Percentiles rank a stretch among this genome's conserved stretches.
Conservation (phyloP, 1,140 invertebrate species). For the Drosophila biarmipes region DNA sequence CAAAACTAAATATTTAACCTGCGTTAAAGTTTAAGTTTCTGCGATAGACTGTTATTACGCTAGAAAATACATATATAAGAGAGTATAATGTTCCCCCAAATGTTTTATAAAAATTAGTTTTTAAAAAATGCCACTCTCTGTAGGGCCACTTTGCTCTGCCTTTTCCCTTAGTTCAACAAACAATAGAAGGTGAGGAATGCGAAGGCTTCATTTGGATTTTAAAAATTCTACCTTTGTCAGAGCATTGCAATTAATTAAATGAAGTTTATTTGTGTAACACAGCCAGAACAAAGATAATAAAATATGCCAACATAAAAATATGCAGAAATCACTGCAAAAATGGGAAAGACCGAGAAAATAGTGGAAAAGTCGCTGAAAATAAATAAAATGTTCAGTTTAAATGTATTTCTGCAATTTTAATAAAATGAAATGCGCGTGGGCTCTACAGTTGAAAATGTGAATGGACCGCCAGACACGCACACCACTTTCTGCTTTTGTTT, state of each 20-base stretch:
- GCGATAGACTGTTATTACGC: too few species aligned
- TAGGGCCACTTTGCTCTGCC: not conserved
- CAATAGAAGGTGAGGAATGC: constrained; percentile 7
- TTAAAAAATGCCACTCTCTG: not conserved
- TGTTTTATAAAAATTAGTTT: not conserved
- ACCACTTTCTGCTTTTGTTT: constrained; percentile 16
- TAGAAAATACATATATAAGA: too few species aligned
- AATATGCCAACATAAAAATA: constrained; percentile 31
- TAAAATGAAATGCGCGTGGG: constrained; percentile 80
- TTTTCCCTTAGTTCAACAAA: not conserved
- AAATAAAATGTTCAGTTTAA: constrained; percentile 66
- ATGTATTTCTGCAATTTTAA: constrained; percentile 80
- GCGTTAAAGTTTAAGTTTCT: not conserved
- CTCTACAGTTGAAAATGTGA: constrained; percentile 63
- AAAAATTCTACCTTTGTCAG: constrained; percentile 11
- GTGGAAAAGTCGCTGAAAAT: constrained; percentile 25
- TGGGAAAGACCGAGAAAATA: constrained; percentile 5
- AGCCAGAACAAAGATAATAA: constrained; percentile 7
- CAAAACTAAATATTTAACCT: not conserved
- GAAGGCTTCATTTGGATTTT: constrained; percentile 5
- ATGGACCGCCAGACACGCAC: constrained; percentile 52
- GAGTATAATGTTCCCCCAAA: not conserved
- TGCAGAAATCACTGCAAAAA: constrained; percentile 41
- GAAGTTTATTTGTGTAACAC: constrained; percentile 39
- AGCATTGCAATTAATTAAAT: constrained; percentile 56